Conservation (phyloP, 2,888 invertebrate genomes). For the Blomia tropicalis region DNA sequence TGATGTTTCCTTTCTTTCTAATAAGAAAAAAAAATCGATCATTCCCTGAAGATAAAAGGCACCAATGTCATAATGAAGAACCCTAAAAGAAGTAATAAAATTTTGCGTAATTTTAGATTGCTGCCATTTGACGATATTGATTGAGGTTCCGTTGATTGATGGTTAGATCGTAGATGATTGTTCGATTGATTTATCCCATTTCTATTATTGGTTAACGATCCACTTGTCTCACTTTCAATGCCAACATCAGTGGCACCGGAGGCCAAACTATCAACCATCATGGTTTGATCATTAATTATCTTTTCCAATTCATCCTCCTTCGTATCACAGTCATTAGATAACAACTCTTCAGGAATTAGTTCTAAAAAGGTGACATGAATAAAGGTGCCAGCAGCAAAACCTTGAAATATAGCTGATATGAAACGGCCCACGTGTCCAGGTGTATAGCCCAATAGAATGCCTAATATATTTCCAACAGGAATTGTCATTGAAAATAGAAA, state of each 20-base stretch:
- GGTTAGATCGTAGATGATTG: not conserved
- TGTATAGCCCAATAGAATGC: constrained; percentile 32
- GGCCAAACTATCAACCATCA: not conserved
- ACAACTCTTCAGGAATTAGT: constrained; percentile 33
- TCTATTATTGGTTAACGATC: not conserved
- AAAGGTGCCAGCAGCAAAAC: constrained; percentile 35
- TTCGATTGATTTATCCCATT: not conserved
- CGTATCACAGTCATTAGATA: constrained; percentile 7
- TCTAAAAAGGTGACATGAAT: constrained; percentile 35
- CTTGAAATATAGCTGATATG: constrained; percentile 34
- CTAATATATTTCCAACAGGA: constrained; percentile 34
- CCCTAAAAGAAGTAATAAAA: constrained; percentile 30
- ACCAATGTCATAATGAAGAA: constrained; percentile 27
- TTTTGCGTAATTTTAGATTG: constrained; percentile 30
- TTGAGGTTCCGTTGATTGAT: not conserved
- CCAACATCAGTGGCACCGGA: not conserved
- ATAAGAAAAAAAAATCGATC: not conserved
- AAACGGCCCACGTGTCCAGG: constrained; percentile 32
- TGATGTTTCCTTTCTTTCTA: too few species aligned
- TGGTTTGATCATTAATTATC: not conserved
- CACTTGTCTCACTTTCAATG: not conserved
- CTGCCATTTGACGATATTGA: not conserved
- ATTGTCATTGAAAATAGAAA: constrained; percentile 33
- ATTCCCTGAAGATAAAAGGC: constrained; percentile 11
- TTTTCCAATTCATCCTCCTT: not conserved